These are phyloP conservation scores for Steromphala cineraria DNA, from an alignment of 2,888 invertebrate genomes.

Conservation along the genomic window DNA sequence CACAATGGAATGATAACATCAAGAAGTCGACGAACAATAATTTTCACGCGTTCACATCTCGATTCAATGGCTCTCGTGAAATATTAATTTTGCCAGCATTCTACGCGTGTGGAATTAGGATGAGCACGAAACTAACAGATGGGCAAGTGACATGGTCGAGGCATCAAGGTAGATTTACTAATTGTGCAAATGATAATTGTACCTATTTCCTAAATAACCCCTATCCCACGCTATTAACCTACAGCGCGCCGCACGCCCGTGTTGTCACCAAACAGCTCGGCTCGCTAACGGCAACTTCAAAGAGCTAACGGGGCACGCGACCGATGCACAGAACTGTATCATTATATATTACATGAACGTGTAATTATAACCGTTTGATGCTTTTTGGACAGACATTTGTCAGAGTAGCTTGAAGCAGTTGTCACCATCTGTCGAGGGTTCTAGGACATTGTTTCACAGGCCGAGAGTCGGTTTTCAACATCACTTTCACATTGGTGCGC, in stretches of 20 bases:
- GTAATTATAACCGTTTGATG: not conserved
- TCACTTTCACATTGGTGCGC: not conserved
- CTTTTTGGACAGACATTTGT: not conserved
- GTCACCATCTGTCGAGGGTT: not conserved
- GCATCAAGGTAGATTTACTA: not conserved
- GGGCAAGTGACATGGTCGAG: not conserved
- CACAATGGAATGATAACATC: no score
- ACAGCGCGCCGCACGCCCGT: not conserved
- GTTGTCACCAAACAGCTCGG: not conserved
- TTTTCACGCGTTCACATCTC: no score
- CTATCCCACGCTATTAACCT: not conserved
- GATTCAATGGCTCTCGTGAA: no score
- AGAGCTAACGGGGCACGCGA: not conserved
- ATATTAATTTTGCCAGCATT: no score
- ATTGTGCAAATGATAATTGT: not conserved
- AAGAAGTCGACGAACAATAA: no score
- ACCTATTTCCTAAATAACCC: conserved; percentile 1
- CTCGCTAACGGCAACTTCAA: not conserved
- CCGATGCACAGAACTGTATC: not conserved
- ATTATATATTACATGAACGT: conserved; percentile 6
- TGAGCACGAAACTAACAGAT: not conserved
- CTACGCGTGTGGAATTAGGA: no score
- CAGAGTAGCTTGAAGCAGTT: not conserved
- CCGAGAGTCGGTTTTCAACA: not conserved
- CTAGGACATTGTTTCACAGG: not conserved